Base-by-base conservation (phyloP, 2,797 vertebrate species). In the Ciconia nigra region DNA sequence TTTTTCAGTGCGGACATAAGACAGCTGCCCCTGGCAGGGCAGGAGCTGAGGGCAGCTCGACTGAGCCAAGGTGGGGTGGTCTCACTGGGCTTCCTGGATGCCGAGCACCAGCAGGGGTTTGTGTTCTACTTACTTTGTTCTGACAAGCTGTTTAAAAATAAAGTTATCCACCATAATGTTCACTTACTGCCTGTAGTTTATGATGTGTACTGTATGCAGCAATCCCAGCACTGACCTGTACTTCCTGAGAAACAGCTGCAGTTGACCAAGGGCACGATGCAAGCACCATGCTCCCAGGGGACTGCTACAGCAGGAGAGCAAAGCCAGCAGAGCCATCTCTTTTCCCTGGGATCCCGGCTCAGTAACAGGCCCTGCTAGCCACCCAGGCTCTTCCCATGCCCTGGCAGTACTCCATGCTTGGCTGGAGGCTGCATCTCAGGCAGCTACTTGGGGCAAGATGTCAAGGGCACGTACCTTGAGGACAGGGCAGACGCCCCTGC, bases 141-240 rank as follows among this genome's bases (percentile, higher is more conserved):
- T 81, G 73, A 58, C 37, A 51, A 83, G 70, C 28, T 83, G 69
- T 91, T 96, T 51, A 39, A 83, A 85, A 97, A 90, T 97, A 96
- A 96, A 97, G 46, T 78, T 87, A 8, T 11, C 18, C 33, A n/a
- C 19, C 12, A 8, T 3, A 17, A 63, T 2, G 10, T 47, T 71
- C 47, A 18, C 44, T 46, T 46, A 11, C 33, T 58, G 83, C 57
- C 52, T 78, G n/a, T n/a, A 22, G 51, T 71, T 87, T 37, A 8
- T 26, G 24, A 13, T 1, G 13, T 5, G 20, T n/a, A 5, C 24
- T 20, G 57, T 22, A 10, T 5, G 51, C 11, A 61, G 66, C 42
- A 28, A 2, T 67, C 86, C 49, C 66, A 74, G 44, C 79, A 29
- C 16, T 7, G 31, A 58, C 29, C 46, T 18, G 14, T 31, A 33